Evolutionary conservation across 2,888 invertebrate species (phyloP).

Genomic region (Trichopria drosophilae): DNA sequence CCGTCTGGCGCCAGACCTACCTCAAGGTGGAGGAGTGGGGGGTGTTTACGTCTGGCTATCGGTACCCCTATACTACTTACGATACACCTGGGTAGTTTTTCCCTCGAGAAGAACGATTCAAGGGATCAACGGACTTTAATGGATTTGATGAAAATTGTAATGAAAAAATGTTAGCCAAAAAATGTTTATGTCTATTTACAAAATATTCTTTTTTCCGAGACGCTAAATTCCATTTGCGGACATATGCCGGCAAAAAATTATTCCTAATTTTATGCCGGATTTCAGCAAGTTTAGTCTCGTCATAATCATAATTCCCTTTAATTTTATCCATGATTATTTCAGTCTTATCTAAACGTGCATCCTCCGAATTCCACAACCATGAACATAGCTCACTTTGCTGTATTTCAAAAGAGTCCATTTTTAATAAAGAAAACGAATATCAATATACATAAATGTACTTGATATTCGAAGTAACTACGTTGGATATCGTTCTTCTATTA

Average conservation of each 20-base stretch:
- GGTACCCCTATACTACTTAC: too few relatives aligned
- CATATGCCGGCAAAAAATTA: conserved; percentile 9
- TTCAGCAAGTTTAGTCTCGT: conserved; percentile 9
- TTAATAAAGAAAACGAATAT: too few relatives aligned
- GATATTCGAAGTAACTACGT: too few relatives aligned
- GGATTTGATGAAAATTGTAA: conserved; percentile 6
- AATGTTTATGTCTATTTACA: conserved; percentile 8
- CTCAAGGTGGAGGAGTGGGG: too few relatives aligned
- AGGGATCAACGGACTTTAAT: conserved; percentile 2
- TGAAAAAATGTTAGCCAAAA: conserved; percentile 5
- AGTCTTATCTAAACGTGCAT: conserved; percentile 1
- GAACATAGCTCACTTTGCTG: too few relatives aligned
- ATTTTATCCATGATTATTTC: conserved; percentile 12
- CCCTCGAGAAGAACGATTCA: conserved; percentile 1
- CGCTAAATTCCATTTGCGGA: conserved; percentile 11
- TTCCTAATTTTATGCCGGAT: conserved; percentile 10
- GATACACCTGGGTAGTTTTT: conserved; percentile 9
- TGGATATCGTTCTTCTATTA: too few relatives aligned
- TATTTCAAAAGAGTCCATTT: too few relatives aligned
- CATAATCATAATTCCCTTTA: conserved; percentile 5
- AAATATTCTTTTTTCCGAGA: conserved; percentile 9
- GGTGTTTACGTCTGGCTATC: too few relatives aligned
- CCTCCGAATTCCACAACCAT: too few relatives aligned
- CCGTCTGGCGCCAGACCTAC: too few relatives aligned
- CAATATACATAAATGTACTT: too few relatives aligned